Evolutionary conservation across 2,888 invertebrate genomes (phyloP).

Genomic region (Caenorhabditis doughertyi): DNA sequence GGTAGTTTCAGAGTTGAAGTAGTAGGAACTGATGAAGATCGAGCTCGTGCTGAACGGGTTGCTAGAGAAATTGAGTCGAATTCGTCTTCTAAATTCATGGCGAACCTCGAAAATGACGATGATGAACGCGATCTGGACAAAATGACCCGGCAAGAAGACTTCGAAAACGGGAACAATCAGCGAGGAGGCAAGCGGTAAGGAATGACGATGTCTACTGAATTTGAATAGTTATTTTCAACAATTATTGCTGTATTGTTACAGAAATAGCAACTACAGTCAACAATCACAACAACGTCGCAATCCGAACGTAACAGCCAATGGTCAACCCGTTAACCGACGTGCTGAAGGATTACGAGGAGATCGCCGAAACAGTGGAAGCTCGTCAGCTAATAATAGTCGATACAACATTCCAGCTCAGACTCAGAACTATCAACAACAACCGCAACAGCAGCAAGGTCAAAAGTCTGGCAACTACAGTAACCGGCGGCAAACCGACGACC

Average conservation of each 20-base stretch:
- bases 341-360: conserved; percentile 66
- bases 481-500: conserved; percentile 48
- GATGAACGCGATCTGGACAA: conserved; percentile 84
- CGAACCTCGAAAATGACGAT: conserved; percentile 90
- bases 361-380: conserved; percentile 55
- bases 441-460: conserved; percentile 14
- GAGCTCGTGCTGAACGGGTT: conserved; percentile 92
- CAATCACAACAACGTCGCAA: conserved; percentile 40
- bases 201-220: no score
- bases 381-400: conserved; percentile 42
- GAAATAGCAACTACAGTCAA: conserved; percentile 39
- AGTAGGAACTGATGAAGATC: conserved; percentile 91
- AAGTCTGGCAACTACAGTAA: conserved; percentile 35
- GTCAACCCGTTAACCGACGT: conserved; percentile 59
- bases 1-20: conserved; percentile 88
- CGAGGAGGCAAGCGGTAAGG: conserved; percentile 44
- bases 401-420: neutral
- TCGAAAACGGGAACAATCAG: conserved; percentile 43
- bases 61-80: conserved; percentile 95
- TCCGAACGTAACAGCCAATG: conserved; percentile 49
- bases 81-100: conserved; percentile 89
- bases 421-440: conserved; percentile 22
- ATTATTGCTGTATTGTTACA: neutral
- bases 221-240: neutral
- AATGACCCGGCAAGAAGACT: conserved; percentile 64